Percentiles rank a stretch among this genome's conserved stretches.
Conservation (phyloP, 1,140 invertebrate genomes). For the Zaprionus camerounensis region DNA sequence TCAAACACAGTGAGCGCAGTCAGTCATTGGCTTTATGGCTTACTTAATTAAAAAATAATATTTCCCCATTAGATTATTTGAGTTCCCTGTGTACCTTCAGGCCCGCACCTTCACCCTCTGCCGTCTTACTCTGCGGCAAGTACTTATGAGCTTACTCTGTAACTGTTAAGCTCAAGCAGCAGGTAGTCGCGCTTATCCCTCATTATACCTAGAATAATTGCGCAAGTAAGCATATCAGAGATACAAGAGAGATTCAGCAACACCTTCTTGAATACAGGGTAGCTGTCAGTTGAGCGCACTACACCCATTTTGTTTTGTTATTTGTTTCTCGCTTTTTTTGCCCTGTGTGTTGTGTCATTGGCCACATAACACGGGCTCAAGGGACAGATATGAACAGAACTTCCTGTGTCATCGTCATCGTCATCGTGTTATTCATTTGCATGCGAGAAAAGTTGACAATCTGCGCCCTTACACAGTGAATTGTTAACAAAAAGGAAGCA, state of each 20-base stretch:
- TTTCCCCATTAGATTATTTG: conserved; percentile 55
- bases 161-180: background rate
- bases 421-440: conserved; percentile 68
- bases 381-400: conserved; percentile 28
- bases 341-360: conserved; percentile 15
- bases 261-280: background rate
- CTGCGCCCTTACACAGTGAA: conserved; percentile 17
- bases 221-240: too few species aligned
- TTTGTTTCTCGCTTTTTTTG: background rate
- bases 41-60: conserved; percentile 74
- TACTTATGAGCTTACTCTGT: conserved; percentile 10
- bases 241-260: too few species aligned
- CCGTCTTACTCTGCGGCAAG: background rate
- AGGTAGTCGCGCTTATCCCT: background rate
- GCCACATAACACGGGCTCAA: conserved; percentile 15
- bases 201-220: background rate
- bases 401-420: conserved; percentile 62
- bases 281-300: background rate
- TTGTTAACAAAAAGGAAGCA: background rate
- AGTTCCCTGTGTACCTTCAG: conserved; percentile 5
- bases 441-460: conserved; percentile 53
- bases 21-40: conserved; percentile 52
- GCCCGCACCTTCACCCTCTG: background rate
- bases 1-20: background rate
- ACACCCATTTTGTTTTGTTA: background rate